These are phyloP conservation scores for Escarpia spicata DNA, from an alignment of 2,888 invertebrate genomes.

Conservation along the genomic window DNA sequence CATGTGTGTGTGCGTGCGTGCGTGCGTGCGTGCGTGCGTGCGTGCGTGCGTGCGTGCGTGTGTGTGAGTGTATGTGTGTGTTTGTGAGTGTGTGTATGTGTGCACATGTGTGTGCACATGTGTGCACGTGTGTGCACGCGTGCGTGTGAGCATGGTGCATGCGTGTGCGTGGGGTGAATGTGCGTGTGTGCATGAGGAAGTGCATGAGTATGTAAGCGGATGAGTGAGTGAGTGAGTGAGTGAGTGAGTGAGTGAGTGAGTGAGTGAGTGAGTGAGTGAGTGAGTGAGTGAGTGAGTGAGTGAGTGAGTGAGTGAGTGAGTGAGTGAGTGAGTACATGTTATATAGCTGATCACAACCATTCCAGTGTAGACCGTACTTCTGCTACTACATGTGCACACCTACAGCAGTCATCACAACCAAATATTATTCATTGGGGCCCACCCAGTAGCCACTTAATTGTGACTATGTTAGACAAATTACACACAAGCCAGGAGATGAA, in stretches of 20 bases:
- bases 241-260: neutral
- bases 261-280: neutral
- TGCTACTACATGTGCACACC: neutral
- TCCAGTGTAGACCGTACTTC: neutral
- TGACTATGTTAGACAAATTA: constrained; percentile 6
- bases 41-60: too few relatives aligned
- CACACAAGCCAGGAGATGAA: neutral
- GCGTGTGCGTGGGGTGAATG: too few relatives aligned
- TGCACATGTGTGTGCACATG: too few relatives aligned
- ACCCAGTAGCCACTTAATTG: neutral
- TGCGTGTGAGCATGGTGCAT: neutral
- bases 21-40: too few relatives aligned
- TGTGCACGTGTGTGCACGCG: neutral
- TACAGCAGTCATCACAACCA: neutral
- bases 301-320: neutral
- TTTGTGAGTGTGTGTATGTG: neutral
- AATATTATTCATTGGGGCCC: neutral
- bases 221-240: neutral
- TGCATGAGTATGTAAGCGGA: neutral
- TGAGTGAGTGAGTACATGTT: neutral
- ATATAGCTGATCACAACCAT: neutral
- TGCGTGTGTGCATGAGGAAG: too few relatives aligned
- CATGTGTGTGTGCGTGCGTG: neutral
- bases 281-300: neutral
- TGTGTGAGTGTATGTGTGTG: neutral